Base-by-base conservation (phyloP, 2,113 vertebrate genomes). In the Mus pahari region DNA sequence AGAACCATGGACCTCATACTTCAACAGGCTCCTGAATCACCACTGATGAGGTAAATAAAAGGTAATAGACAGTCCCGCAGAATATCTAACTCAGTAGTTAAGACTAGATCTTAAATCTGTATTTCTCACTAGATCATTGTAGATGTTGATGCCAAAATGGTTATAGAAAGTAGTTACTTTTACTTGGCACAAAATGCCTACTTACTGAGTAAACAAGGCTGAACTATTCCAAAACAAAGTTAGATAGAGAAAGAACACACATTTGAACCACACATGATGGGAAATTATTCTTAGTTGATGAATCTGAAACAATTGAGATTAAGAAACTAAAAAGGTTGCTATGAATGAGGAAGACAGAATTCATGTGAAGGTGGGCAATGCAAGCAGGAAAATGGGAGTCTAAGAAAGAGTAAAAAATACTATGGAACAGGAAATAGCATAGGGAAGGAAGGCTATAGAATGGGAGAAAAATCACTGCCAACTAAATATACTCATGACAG, bases 31-130 rank as follows among this genome's bases (percentile, higher is more conserved):
- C 33, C 45, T 50, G 31, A n/a, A 50, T 53, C 12, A n/a, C 19
- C 45, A n/a, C 4, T n/a, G 22, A 2, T 36, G 53, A 20, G 16
- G 36, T 82, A 73, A 86, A 78, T 24, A 7, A 13, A 0, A 22
- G 50, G 68, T 22, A 28, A 7, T 55, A 0, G 12, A 8, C 0
- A 7, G 3, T 14, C 33, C 3, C 26, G 1, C 10, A 0, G 4
- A 17, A 6, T 68, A 77, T 64, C 17, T 79, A 60, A 58, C 24
- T 70, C 8, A 64, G 17, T 2, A 20, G 2, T 26, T 10, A 39
- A 3, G 4, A 11, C 7, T 64, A 4, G 45, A 19, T 1, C 10
- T 31, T 0, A 58, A 53, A 68, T 17, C 26, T 39, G 0, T 20
- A 77, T 70, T 92, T 95, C 28, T 89, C 13, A 73, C 7, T 68